A percentile compares a stretch with the other conserved stretches of the same genome.
Conservation (phyloP, 2,797 vertebrate genomes). For the Anas georgica region DNA sequence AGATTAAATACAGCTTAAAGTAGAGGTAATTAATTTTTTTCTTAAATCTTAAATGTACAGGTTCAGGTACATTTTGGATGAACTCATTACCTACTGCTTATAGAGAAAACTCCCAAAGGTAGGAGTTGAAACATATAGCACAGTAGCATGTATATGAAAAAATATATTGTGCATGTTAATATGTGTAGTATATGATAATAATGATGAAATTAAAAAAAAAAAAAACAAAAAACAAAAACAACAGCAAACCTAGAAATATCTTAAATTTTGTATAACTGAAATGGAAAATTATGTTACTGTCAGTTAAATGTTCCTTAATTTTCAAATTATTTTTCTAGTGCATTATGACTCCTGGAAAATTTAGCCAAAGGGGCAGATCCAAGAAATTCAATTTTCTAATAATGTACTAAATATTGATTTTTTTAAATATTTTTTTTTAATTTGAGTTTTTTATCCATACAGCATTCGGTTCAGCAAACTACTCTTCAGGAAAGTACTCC, state of each 20-base stretch:
- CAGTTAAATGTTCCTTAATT: conserved; percentile 9
- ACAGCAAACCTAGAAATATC: neutral
- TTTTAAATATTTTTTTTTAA: too few relatives aligned
- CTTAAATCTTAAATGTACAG: neutral
- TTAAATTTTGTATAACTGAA: neutral
- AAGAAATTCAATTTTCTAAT: conserved; percentile 11
- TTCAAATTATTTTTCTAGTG: conserved; percentile 39
- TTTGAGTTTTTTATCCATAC: neutral
- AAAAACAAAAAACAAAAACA: neutral
- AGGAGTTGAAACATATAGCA: neutral
- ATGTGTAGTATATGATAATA: neutral
- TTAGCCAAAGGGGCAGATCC: neutral
- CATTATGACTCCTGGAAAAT: neutral
- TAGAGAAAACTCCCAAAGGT: neutral
- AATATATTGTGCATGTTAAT: neutral
- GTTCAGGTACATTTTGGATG: neutral
- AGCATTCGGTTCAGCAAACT: neutral
- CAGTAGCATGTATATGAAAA: neutral
- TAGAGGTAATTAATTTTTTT: neutral
- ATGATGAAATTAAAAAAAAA: neutral
- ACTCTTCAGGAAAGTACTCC: neutral
- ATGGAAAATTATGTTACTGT: neutral
- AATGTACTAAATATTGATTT: neutral
- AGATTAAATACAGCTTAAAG: neutral
- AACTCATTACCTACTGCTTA: neutral